Evolutionary conservation across 2,113 vertebrate genomes (phyloP).

Genomic region (Carassius carassius): DNA sequence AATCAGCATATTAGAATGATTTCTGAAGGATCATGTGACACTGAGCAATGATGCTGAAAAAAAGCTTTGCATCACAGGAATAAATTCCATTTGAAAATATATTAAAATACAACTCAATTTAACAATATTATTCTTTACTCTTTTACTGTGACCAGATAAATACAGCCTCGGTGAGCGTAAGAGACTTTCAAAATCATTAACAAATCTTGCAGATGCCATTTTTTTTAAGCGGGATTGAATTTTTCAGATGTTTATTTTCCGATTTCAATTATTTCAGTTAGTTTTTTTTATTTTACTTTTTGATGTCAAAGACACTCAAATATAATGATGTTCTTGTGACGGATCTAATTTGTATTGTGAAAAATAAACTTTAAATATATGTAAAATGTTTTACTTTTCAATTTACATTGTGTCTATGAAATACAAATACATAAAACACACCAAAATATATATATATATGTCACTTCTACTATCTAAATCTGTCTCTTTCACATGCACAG

Average conservation of each 20-base stretch:
- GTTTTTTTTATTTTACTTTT: no score
- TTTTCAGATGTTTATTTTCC: not conserved
- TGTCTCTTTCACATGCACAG: not conserved
- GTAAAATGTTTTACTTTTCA: not conserved
- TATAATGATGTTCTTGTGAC: not conserved
- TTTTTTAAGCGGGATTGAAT: not conserved
- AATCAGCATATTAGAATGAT: not conserved
- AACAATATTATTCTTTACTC: not conserved
- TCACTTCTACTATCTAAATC: not conserved
- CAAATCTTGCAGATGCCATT: no score
- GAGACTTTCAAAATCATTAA: not conserved
- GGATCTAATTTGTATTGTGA: not conserved
- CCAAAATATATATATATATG: not conserved
- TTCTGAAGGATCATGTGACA: not conserved
- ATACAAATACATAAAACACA: not conserved
- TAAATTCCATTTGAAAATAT: not conserved
- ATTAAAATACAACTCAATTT: not conserved
- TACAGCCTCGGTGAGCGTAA: not conserved
- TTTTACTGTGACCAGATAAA: not conserved
- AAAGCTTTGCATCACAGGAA: no score
- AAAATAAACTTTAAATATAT: not conserved
- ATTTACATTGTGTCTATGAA: not conserved
- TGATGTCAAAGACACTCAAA: not conserved
- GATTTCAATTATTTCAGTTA: not conserved
- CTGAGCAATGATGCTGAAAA: no score